phyloP scores from a whole-genome alignment of 2,797 vertebrate genomes.

The Tympanoctomys barrerae region DNA sequence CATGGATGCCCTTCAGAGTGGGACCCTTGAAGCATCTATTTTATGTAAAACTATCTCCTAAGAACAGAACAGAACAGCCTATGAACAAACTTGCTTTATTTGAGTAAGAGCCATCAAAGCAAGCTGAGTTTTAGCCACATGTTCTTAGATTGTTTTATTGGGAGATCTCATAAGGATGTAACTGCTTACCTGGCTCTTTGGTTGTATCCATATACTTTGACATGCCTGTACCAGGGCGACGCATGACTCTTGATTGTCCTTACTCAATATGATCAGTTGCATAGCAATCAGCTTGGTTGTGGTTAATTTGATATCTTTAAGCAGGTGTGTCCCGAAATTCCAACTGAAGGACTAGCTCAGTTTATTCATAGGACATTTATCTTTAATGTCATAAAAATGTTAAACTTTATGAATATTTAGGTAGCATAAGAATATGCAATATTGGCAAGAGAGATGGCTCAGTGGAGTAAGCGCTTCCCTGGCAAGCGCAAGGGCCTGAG shows the following conservation, averaged over 20 bases:
- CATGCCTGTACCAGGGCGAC: neutral
- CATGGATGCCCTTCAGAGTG: neutral
- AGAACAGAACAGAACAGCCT: neutral
- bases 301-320: slow-evolving; percentile 28
- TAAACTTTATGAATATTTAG: slow-evolving; percentile 43
- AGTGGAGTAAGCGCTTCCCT: too few species aligned
- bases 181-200: neutral
- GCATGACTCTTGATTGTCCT: neutral
- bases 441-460: neutral
- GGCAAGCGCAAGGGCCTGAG: too few species aligned
- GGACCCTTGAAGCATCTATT: neutral
- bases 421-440: neutral
- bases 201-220: neutral
- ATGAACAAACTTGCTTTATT: neutral
- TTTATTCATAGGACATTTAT: slow-evolving; percentile 34
- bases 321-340: slow-evolving; percentile 56
- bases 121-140: neutral
- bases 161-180: neutral
- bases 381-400: slow-evolving; percentile 12
- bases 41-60: neutral
- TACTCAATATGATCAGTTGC: slow-evolving; percentile 5
- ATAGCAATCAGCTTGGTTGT: slow-evolving; percentile 36
- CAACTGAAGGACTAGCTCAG: slow-evolving; percentile 19
- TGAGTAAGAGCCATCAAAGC: slow-evolving; percentile 2
- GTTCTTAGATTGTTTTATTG: neutral